phyloP scores from a whole-genome alignment of 2,888 invertebrate species.

The Pomacea canaliculata region DNA sequence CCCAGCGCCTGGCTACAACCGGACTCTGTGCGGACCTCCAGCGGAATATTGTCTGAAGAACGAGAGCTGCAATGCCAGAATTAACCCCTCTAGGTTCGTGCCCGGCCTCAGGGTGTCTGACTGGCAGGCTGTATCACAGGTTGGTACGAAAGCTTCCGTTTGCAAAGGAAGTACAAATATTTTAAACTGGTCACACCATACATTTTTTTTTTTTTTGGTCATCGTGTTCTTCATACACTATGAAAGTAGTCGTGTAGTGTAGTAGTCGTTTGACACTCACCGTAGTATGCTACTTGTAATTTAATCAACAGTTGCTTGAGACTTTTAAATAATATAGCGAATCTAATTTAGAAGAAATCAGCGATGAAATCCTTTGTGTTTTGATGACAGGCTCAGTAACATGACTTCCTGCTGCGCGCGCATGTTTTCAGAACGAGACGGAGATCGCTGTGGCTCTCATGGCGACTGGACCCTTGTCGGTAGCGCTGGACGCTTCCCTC shows the following conservation, averaged over 20 bases:
- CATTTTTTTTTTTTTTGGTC: too few species aligned
- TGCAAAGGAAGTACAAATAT: neutral
- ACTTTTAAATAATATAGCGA: too few species aligned
- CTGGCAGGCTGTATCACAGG: conserved; percentile 57
- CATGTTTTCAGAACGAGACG: conserved; percentile 54
- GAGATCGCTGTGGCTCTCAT: conserved; percentile 57
- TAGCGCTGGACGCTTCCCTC: conserved; percentile 57
- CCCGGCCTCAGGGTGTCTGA: conserved; percentile 51
- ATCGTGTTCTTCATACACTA: too few species aligned
- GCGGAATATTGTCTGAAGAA: conserved; percentile 57
- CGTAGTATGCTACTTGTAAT: too few species aligned
- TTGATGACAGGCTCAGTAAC: too few species aligned
- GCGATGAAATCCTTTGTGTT: too few species aligned
- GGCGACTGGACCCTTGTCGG: conserved; percentile 57
- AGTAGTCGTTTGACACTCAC: too few species aligned
- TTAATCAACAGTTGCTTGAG: too few species aligned
- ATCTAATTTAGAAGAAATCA: too few species aligned
- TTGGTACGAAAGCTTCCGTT: conserved; percentile 18
- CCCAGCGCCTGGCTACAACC: conserved; percentile 56
- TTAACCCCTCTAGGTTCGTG: conserved; percentile 56
- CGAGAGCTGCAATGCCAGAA: conserved; percentile 57
- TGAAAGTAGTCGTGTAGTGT: too few species aligned
- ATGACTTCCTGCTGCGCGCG: too few species aligned
- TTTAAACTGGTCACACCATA: neutral
- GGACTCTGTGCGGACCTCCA: conserved; percentile 57